Evolutionary conservation across 1,140 invertebrate genomes (phyloP), one percentile per base, ranked within the genome.

Genomic region (Chlorops oryzae): DNA sequence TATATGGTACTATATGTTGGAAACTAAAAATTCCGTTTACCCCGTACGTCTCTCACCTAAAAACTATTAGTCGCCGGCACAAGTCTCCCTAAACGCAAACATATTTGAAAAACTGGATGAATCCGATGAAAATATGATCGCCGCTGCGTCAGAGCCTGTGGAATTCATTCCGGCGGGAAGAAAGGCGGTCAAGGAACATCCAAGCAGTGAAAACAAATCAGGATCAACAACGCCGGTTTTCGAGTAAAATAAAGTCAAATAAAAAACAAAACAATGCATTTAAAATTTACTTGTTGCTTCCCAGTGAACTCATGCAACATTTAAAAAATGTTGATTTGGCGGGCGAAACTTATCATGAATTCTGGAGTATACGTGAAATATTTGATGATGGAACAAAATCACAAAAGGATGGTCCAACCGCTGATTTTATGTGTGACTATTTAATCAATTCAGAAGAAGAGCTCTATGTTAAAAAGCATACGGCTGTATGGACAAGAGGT

Each of bases 101-200:
- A n/a, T n/a, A n/a, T 52, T 54, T 62, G 68, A 74, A 83, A 85
- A 85, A 85, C 83, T 86, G 84, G 84, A 85, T 85, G 83, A 82
- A 68, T 79, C 78, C 76, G 79, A 75, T 74, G 77, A 81, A 73
- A 79, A 67, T 70, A 88, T 88, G 85, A 87, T 87, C 72, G 83
- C 85, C 74, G 85, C 84, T 74, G 85, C 84, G 70, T 84, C 84
- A 73, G 84, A 87, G 76, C 84, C 85, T 73, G 80, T 90, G 86
- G 89, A 92, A 76, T 93, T 88, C 80, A 79, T 88, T 77, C 91
- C 91, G 63, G 87, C 87, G 78, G 91, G 91, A 63, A 81, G 89
- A 72, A 82, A 86, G 68, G 85, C 87, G 71, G 74, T 88, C 63
- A 72, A 78, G 42, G 81, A 81, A 41, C 90, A 93, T 78, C 90